Percentiles rank a stretch among this genome's conserved stretches.
Conservation (phyloP, 2,113 vertebrate species). For the Mungos mungo region DNA sequence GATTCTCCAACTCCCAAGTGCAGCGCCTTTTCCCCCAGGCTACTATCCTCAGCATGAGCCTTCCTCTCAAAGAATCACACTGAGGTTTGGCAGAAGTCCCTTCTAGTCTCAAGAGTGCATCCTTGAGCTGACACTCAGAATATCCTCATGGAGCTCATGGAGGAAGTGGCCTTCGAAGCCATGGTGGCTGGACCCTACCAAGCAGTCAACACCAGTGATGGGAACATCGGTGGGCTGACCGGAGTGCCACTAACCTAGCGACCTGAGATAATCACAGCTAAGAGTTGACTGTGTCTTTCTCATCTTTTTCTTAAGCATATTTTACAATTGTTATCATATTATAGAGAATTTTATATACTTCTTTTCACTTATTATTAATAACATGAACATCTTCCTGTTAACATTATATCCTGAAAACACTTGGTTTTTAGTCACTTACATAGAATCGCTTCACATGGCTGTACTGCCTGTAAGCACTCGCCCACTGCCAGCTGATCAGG, state of each 20-base stretch:
- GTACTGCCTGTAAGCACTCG: not conserved
- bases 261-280: not conserved
- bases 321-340: not conserved
- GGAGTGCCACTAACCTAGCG: rapidly evolving
- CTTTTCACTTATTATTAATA: not conserved
- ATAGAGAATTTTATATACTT: not conserved
- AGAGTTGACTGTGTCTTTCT: not conserved
- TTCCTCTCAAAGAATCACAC: not conserved
- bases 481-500: not conserved
- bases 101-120: not conserved
- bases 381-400: not conserved
- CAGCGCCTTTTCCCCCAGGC: not conserved
- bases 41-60: not conserved
- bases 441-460: not conserved
- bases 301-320: not conserved
- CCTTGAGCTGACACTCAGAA: rapidly evolving
- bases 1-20: not conserved
- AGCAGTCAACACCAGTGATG: not conserved
- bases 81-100: not conserved
- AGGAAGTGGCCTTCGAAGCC: not conserved
- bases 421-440: not conserved
- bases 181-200: not conserved
- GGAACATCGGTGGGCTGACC: not conserved
- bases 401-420: not conserved
- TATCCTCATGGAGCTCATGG: not conserved